A percentile compares a stretch with the other conserved stretches of the same genome.
phyloP scores from a whole-genome alignment of 2,797 vertebrate species.

The Premnoplex brunnescens region DNA sequence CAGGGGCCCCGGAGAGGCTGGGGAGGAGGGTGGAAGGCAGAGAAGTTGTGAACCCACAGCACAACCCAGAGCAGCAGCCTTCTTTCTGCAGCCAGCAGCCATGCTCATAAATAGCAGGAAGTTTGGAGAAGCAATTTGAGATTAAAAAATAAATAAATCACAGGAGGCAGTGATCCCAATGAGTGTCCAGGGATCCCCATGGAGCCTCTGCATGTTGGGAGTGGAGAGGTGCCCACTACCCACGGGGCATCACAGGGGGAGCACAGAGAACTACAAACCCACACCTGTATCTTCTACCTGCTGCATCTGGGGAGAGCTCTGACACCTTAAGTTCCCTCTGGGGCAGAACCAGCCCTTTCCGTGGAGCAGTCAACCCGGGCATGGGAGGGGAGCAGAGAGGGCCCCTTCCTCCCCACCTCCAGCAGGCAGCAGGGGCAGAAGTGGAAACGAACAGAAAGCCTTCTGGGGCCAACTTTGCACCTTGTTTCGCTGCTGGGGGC shows the following conservation, averaged over 20 bases:
- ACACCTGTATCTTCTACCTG: background rate
- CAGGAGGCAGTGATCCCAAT: background rate
- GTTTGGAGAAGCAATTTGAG: background rate
- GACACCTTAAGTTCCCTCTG: background rate
- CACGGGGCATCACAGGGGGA: no score
- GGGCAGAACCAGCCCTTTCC: background rate
- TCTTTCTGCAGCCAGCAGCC: background rate
- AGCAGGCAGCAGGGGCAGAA: background rate
- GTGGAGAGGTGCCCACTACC: background rate
- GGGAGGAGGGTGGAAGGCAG: background rate
- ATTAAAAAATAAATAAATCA: background rate
- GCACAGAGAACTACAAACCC: background rate
- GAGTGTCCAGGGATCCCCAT: background rate
- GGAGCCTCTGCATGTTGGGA: background rate
- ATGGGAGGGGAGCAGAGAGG: background rate
- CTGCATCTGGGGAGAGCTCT: background rate
- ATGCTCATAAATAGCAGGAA: background rate
- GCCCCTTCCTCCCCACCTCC: background rate
- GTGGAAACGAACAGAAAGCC: background rate
- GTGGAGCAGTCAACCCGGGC: background rate
- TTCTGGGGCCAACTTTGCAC: background rate
- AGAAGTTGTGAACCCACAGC: background rate
- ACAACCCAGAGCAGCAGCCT: background rate
- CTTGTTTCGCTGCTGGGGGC: background rate
- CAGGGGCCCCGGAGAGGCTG: background rate